Percentiles rank a stretch among this genome's conserved stretches.
Conservation (phyloP, 30 jellyfish, hydroid and myxozoan genomes). For the Mastigias papua region DNA sequence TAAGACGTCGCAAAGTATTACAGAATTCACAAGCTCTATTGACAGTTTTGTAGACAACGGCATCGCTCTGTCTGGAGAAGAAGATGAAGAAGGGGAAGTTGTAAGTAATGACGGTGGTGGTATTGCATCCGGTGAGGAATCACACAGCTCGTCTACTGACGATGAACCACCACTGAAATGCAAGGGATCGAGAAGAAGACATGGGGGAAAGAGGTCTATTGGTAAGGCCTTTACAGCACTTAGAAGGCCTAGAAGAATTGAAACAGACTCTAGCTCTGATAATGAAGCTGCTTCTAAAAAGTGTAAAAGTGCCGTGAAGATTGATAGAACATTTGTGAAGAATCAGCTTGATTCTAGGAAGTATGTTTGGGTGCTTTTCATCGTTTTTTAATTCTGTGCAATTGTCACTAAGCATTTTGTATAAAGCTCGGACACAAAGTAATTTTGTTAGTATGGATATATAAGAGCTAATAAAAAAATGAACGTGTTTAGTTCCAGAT, state of each 20-base stretch:
- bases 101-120: not conserved
- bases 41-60: not conserved
- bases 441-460: too few relatives aligned
- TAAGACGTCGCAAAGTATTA: not conserved
- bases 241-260: not conserved
- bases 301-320: not conserved
- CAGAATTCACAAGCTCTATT: not conserved
- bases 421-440: too few relatives aligned
- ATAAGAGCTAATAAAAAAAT: too few relatives aligned
- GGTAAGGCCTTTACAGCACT: not conserved
- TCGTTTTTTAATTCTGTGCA: not conserved
- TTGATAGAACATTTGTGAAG: not conserved
- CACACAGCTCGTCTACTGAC: not conserved
- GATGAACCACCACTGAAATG: conserved; percentile 15
- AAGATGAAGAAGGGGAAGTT: not conserved
- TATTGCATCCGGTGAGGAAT: not conserved
- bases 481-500: too few relatives aligned
- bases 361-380: not conserved
- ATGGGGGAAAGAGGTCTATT: not conserved
- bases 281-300: not conserved
- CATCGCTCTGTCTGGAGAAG: not conserved
- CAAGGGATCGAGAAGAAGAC: not conserved
- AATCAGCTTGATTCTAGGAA: not conserved
- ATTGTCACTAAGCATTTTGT: too few relatives aligned
- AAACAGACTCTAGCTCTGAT: not conserved